These are phyloP conservation scores for Crypturellus tataupa DNA, from an alignment of 2,797 vertebrate species.

Conservation along the genomic window DNA sequence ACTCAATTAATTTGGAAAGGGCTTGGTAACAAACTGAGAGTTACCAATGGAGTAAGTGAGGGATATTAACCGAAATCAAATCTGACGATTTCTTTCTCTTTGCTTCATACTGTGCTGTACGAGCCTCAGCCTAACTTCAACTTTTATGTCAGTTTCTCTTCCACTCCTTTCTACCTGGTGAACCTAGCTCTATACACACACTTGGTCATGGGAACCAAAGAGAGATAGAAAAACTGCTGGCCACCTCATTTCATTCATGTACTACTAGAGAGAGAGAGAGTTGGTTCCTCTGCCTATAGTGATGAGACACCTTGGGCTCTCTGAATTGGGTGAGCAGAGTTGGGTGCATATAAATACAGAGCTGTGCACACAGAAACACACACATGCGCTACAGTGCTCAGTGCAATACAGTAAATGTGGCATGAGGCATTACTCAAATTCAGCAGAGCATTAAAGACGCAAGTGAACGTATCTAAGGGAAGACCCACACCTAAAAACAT, in stretches of 20 bases:
- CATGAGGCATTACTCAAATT: not conserved
- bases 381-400: fast-evolving
- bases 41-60: not conserved
- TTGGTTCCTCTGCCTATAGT: not conserved
- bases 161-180: fast-evolving
- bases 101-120: not conserved
- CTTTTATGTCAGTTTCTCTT: not conserved
- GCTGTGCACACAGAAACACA: not conserved
- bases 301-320: not conserved
- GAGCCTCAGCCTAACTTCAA: not conserved
- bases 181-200: not conserved
- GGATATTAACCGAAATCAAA: not conserved
- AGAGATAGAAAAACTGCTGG: not conserved
- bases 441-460: not conserved
- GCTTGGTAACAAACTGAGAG: not conserved
- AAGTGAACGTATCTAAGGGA: not conserved
- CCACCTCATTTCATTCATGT: not conserved
- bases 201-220: not conserved
- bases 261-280: no score
- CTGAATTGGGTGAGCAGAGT: not conserved
- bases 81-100: not conserved
- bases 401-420: not conserved
- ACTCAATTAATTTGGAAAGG: not conserved
- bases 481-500: not conserved
- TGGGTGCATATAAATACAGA: not conserved